Evolutionary conservation across 2,888 invertebrate species (phyloP), one percentile per base, ranked within the genome.

Genomic region (Lumbricus terrestris): DNA sequence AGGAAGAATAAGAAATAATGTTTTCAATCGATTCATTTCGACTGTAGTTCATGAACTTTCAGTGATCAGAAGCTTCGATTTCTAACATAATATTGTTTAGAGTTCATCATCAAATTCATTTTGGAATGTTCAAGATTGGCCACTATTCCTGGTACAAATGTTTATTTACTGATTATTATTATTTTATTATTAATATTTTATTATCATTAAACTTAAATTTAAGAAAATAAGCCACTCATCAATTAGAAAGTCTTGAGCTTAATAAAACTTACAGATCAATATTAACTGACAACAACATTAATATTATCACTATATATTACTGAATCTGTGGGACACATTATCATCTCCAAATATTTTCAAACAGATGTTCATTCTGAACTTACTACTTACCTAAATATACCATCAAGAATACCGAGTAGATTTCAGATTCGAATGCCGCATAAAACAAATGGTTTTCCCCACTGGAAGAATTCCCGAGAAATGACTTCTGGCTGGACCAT

Each of bases 401-500:
- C 18, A 90, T n/a, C 34, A 94, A 91, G 91, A 94, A 95, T 82
- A 94, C 92, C 89, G 93, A 92, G 91, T 95, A 95, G 85, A 95
- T 93, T 42, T 93, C 93, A 93, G 94, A 93, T 91, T 95, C 95
- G 33, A 95, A 91, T n/a, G 95, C 95, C 47, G 94, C 94, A 88
- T 93, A 93, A 33, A 93, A 91, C 8, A 94, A 93, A 90, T 92
- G 92, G n/a, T 92, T 92, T 69, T 92, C 92, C 54, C 93, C 91
- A 47, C n/a, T 88, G 23, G 85, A 20, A 6, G 85, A 85, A 29
- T 85, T 85, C 35, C 35, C 85, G 8, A 37, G 37, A 35, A 33
- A 37, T 23, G 85, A 18, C 34, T 35, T 85, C 37, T 37, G 85
- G 89, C 47, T 90, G 85, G 47, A 97, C 96, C 95, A 94, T 82